Evolutionary conservation across 1,140 invertebrate species (phyloP).

Genomic region (Ceratitis capitata): DNA sequence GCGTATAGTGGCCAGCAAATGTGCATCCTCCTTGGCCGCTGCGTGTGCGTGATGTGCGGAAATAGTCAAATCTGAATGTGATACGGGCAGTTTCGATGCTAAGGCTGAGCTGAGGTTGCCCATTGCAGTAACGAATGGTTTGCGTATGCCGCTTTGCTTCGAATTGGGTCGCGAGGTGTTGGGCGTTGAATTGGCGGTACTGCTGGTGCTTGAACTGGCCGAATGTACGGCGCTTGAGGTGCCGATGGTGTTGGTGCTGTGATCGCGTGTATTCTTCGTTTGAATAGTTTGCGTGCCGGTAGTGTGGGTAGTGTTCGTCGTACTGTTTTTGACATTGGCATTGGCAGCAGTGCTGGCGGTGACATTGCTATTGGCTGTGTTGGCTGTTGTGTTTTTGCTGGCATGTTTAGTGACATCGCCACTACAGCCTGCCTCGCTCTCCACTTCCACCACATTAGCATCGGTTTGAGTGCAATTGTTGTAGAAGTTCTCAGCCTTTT

Average conservation of each 20-base stretch:
- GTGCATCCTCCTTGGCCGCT: conserved; percentile 74
- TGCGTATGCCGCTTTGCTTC: conserved; percentile 57
- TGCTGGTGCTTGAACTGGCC: conserved; percentile 68
- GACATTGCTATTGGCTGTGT: background rate
- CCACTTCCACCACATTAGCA: background rate
- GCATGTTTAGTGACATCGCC: background rate
- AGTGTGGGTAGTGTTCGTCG: background rate
- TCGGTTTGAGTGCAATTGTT: conserved; percentile 64
- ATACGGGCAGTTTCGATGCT: conserved; percentile 58
- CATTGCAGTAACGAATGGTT: conserved; percentile 41
- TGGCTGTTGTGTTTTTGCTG: background rate
- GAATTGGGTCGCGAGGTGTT: conserved; percentile 64
- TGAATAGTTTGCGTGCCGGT: conserved; percentile 38
- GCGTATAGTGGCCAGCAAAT: conserved; percentile 80
- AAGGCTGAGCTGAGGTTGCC: conserved; percentile 17
- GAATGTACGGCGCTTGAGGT: conserved; percentile 53
- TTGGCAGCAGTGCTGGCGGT: background rate
- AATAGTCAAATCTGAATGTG: conserved; percentile 61
- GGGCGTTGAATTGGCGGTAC: conserved; percentile 67
- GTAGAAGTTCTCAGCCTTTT: conserved; percentile 55
- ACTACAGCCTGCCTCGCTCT: background rate
- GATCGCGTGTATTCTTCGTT: conserved; percentile 50
- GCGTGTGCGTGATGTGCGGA: conserved; percentile 50
- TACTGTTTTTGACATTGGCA: background rate
- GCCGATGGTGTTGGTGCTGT: conserved; percentile 61